Evolutionary conservation across 2,113 vertebrate genomes (phyloP).

Genomic region (Lycocorax pyrrhopterus): DNA sequence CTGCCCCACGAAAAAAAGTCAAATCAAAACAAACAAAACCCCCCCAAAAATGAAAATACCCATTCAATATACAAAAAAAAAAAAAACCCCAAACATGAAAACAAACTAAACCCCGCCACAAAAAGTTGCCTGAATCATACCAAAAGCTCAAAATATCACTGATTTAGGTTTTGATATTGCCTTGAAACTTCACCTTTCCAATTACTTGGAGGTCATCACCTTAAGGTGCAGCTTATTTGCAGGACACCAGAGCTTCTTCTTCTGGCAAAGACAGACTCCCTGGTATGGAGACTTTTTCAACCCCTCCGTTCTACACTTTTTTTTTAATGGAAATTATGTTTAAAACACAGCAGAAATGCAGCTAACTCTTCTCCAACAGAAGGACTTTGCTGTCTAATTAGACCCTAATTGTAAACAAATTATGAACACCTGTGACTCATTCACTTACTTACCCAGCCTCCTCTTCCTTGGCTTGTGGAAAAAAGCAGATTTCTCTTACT

Average conservation of each 20-base stretch:
- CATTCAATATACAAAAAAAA: not conserved
- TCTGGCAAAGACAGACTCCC: not conserved
- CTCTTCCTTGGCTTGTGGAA: not conserved
- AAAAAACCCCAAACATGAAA: not conserved
- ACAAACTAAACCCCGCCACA: not conserved
- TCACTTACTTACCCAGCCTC: not conserved
- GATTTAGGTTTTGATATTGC: not conserved
- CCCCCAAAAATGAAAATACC: not conserved
- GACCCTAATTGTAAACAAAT: not conserved
- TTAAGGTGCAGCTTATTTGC: not conserved
- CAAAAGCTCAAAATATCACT: not conserved
- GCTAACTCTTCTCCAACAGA: not conserved
- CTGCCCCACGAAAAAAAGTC: not conserved
- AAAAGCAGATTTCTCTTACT: not conserved
- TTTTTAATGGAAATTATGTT: not conserved
- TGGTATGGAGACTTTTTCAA: not conserved
- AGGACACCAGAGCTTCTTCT: not conserved
- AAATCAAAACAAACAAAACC: not conserved
- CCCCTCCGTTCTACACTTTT: not conserved
- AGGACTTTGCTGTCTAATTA: not conserved
- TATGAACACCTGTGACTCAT: not conserved
- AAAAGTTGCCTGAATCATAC: not conserved
- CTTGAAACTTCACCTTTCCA: not conserved
- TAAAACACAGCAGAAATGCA: fast-evolving
- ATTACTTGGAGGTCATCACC: not conserved